These are phyloP conservation scores for Trididemnum miniatum DNA, from an alignment of 23 tunicate species.

Conservation along the genomic window DNA sequence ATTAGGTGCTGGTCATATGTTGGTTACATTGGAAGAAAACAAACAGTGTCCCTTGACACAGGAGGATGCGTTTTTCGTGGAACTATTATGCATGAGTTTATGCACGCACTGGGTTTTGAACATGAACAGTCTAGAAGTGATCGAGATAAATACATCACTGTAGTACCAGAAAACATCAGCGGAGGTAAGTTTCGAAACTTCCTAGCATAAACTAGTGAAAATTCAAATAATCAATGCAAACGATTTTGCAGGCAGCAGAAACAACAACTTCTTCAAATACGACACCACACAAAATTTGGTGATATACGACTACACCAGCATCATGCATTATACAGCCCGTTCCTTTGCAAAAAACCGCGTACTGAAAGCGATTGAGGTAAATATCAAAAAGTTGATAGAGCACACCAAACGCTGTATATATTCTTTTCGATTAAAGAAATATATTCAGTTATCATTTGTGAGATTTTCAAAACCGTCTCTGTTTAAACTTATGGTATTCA, in stretches of 20 bases:
- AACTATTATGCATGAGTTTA: conserved; percentile 83
- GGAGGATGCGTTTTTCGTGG: conserved; percentile 90
- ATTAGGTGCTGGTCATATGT: conserved; percentile 96
- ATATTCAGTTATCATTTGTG: too few relatives aligned
- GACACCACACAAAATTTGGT: conserved; percentile 71
- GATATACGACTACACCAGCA: conserved; percentile 95
- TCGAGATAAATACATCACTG: conserved; percentile 81
- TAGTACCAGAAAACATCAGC: not conserved
- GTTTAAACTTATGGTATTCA: too few relatives aligned
- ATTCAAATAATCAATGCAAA: not conserved
- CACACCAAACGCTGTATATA: too few relatives aligned
- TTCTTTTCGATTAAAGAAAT: too few relatives aligned
- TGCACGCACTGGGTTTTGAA: conserved; percentile 97
- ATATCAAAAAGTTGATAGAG: too few relatives aligned
- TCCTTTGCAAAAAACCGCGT: conserved; percentile 79
- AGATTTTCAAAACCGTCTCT: too few relatives aligned
- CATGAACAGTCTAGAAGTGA: conserved; percentile 99
- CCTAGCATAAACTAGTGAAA: too few relatives aligned
- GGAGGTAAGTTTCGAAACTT: not conserved
- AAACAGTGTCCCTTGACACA: conserved; percentile 76
- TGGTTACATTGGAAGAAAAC: conserved; percentile 65
- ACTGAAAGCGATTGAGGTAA: conserved; percentile 84
- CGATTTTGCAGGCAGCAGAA: not conserved
- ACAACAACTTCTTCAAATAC: conserved; percentile 51
- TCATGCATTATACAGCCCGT: conserved; percentile 84